Base-by-base conservation (phyloP, 2,888 invertebrate species). In the Agonopterix subpropinquella region DNA sequence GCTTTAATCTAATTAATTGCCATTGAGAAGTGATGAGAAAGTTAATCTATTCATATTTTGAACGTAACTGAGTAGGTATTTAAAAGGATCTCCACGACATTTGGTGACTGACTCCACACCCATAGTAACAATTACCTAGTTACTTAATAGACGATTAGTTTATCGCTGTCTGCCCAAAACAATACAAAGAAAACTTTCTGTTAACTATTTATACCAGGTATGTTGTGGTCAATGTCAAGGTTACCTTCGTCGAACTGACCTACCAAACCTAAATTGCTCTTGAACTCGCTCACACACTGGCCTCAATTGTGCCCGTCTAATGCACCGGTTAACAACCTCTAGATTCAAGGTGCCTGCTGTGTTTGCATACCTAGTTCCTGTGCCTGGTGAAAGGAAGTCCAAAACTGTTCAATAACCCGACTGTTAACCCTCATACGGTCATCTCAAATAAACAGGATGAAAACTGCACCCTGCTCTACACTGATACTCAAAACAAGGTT, bases 221-320 rank as follows among this genome's bases (percentile, higher is more conserved):
- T 78, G 74, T 76, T 79, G 73, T 81, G 55, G 70, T 74, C 83
- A 85, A 83, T 75, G 86, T 85, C 87, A 86, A 86, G 87, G 87
- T 88, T 86, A 88, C 86, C 87, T 88, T 87, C 83, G 82, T 74
- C 80, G 87, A 81, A 87, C 87, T 88, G 87, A 88, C 87, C 87
- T 88, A 88, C 80, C 85, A 85, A 81, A 88, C 85, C 80, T 84
- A 86, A 88, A 87, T 88, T 87, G 87, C 80, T 88, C 87, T 85
- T 85, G 87, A 86, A 85, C 87, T 83, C 83, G 84, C 80, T 84
- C 85, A 80, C 84, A 85, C 82, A 83, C 77, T 86, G 86, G 85
- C 86, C 87, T 87, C 87, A 87, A 88, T 88, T 87, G 86, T 80
- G 79, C 74, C 73, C 79, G 77, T 80, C 85, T 83, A 85, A 80